Conservation (phyloP, 1,140 invertebrate species). For the Pantala flavescens region DNA sequence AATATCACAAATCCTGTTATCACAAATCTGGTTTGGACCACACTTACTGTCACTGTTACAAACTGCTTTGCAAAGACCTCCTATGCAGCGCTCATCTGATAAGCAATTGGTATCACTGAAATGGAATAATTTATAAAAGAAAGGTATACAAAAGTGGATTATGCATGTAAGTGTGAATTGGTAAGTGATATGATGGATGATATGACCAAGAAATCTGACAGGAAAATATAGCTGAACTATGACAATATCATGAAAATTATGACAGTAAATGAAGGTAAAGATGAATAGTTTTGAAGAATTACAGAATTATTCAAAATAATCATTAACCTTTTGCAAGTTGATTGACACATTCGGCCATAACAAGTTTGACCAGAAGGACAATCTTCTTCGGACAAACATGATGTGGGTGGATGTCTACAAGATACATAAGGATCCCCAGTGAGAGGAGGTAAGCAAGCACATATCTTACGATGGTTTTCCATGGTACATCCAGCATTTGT, state of each 20-base stretch:
- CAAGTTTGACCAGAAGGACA: conserved; percentile 59
- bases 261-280: not conserved
- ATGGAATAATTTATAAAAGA: conserved; percentile 30
- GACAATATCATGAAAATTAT: too few relatives aligned
- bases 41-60: conserved; percentile 78
- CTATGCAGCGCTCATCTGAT: conserved; percentile 70
- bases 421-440: conserved; percentile 60
- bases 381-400: conserved; percentile 50
- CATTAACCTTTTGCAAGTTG: conserved; percentile 55
- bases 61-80: conserved; percentile 65
- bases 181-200: not conserved
- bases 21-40: conserved; percentile 67
- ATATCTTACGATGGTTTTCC: conserved; percentile 57
- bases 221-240: not conserved
- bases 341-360: conserved; percentile 59
- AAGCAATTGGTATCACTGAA: conserved; percentile 67
- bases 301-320: not conserved
- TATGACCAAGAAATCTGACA: not conserved
- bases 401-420: conserved; percentile 54
- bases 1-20: conserved; percentile 71
- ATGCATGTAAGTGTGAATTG: not conserved
- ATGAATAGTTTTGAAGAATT: not conserved
- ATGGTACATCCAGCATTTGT: conserved; percentile 65
- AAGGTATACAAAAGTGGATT: not conserved
- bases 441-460: conserved; percentile 58